phyloP scores from a whole-genome alignment of 1,140 invertebrate species.

The Melitaea cinxia region DNA sequence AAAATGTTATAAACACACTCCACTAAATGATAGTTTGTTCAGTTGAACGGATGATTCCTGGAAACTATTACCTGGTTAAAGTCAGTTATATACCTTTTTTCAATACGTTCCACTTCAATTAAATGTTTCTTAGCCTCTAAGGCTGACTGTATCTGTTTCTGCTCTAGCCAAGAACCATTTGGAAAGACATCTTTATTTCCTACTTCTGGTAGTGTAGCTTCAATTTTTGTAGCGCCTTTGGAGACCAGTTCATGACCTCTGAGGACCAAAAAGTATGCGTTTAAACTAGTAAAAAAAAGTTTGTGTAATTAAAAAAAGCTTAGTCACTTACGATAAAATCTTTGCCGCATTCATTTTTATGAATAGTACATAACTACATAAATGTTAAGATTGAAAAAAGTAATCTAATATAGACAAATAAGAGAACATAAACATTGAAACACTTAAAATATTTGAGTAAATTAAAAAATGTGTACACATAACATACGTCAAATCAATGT shows the following conservation, averaged over 20 bases:
- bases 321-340: constrained; percentile 44
- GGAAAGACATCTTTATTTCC: constrained; percentile 82
- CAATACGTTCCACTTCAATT: constrained; percentile 83
- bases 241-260: constrained; percentile 81
- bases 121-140: constrained; percentile 81
- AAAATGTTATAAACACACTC: too few species aligned
- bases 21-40: too few species aligned
- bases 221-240: constrained; percentile 77
- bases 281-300: too few species aligned
- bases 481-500: not conserved
- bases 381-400: not conserved
- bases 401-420: not conserved
- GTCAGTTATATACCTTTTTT: constrained; percentile 82
- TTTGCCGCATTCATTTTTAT: not conserved
- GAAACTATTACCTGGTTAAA: too few species aligned
- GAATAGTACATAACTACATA: not conserved
- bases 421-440: not conserved
- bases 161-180: constrained; percentile 83
- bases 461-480: not conserved
- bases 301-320: not conserved
- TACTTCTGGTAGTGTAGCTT: constrained; percentile 78
- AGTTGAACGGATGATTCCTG: too few species aligned
- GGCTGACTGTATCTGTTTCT: constrained; percentile 83
- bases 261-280: too few species aligned
- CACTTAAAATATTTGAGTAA: not conserved